phyloP scores from a whole-genome alignment of 2,113 vertebrate species.

The Menidia beryllina region DNA sequence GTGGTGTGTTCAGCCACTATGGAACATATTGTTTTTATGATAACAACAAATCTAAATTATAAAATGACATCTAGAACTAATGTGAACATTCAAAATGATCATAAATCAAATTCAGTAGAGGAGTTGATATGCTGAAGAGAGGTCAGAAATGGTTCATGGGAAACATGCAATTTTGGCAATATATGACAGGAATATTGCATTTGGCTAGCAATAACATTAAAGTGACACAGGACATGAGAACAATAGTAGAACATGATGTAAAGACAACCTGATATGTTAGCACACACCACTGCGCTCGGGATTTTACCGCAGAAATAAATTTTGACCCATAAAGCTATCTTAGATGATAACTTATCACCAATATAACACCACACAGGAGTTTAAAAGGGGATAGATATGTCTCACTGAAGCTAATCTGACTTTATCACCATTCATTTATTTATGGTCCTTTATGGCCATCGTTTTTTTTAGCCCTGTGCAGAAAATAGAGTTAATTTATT shows the following conservation, averaged over 20 bases:
- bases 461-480: neutral
- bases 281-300: slow-evolving; percentile 21
- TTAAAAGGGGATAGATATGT: slow-evolving; percentile 36
- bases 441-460: slow-evolving; percentile 8
- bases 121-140: slow-evolving; percentile 22
- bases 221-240: slow-evolving; percentile 50
- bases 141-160: slow-evolving; percentile 51
- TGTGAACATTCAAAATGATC: slow-evolving; percentile 45
- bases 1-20: neutral
- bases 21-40: slow-evolving; percentile 21
- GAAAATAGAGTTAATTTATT: slow-evolving; percentile 17
- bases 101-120: slow-evolving; percentile 43
- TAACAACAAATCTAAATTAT: slow-evolving; percentile 26
- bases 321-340: slow-evolving; percentile 48
- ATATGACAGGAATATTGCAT: slow-evolving; percentile 52
- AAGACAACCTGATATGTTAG: slow-evolving; percentile 44
- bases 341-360: neutral
- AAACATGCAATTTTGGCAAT: slow-evolving; percentile 31
- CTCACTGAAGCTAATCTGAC: neutral
- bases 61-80: slow-evolving; percentile 52
- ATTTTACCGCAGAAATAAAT: slow-evolving; percentile 51
- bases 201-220: slow-evolving; percentile 34
- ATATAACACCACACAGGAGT: slow-evolving; percentile 17
- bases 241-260: slow-evolving; percentile 25
- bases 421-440: slow-evolving; percentile 29